These are phyloP conservation scores for Stigmatopora nigra DNA, from an alignment of 2,113 vertebrate genomes.

Conservation along the genomic window DNA sequence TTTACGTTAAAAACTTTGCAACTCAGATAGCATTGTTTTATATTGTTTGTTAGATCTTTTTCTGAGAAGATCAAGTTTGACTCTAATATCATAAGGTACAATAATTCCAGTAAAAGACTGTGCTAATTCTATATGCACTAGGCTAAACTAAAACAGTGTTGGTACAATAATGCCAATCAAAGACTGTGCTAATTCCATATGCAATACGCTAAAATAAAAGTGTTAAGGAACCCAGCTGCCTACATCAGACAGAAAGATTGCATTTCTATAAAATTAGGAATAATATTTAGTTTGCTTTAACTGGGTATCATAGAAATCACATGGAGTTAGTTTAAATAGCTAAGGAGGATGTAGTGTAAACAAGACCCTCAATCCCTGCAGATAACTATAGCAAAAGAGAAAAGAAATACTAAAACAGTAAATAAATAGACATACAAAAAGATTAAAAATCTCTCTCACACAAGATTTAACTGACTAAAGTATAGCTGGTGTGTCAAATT, in stretches of 20 bases:
- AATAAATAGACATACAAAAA: slow-evolving; percentile 7
- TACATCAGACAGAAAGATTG: too few relatives aligned
- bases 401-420: slow-evolving; percentile 6
- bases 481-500: slow-evolving; percentile 8
- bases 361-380: not conserved
- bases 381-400: slow-evolving; percentile 1
- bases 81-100: not conserved
- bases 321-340: not conserved
- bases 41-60: too few relatives aligned
- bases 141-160: not conserved
- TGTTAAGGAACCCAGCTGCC: too few relatives aligned
- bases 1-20: not conserved
- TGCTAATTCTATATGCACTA: not conserved
- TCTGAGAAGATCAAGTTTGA: not conserved
- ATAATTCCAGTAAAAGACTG: not conserved
- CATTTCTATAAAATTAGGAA: not conserved
- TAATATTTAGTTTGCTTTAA: not conserved
- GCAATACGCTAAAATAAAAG: not conserved
- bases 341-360: not conserved
- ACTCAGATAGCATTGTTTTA: not conserved
- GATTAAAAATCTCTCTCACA: slow-evolving; percentile 1
- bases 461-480: slow-evolving; percentile 5
- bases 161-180: not conserved
- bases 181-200: not conserved
- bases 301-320: too few relatives aligned